phyloP scores from a whole-genome alignment of 2,888 invertebrate species.

The Hypsopygia costalis region DNA sequence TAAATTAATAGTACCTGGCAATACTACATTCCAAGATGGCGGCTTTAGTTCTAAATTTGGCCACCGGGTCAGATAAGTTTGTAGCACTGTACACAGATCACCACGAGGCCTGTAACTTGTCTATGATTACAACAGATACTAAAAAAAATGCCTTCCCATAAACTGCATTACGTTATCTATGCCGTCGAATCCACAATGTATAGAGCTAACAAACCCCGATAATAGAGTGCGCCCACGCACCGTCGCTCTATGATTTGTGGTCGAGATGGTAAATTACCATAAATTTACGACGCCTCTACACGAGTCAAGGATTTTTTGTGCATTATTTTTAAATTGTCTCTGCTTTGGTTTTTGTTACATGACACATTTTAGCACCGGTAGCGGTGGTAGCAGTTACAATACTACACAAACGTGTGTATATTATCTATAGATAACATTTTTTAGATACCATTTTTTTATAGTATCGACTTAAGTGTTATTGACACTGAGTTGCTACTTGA shows the following conservation, averaged over 20 bases:
- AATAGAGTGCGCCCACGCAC: slow-evolving; percentile 22
- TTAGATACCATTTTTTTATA: too few species aligned
- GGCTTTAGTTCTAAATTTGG: too few species aligned
- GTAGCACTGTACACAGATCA: too few species aligned
- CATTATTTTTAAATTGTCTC: slow-evolving; percentile 3
- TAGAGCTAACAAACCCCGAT: slow-evolving; percentile 17
- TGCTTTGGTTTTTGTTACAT: not conserved
- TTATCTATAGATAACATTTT: too few species aligned
- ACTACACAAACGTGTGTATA: too few species aligned
- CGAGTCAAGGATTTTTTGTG: slow-evolving; percentile 16
- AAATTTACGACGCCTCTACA: slow-evolving; percentile 15
- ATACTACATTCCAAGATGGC: too few species aligned
- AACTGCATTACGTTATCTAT: slow-evolving; percentile 10
- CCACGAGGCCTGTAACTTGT: too few species aligned
- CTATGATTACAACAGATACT: not conserved
- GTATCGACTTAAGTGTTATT: too few species aligned
- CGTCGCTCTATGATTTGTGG: slow-evolving; percentile 21
- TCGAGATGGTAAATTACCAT: slow-evolving; percentile 18
- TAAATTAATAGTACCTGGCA: too few species aligned
- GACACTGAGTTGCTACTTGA: too few species aligned
- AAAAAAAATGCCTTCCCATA: not conserved
- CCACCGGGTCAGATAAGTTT: too few species aligned
- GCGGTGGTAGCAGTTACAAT: too few species aligned
- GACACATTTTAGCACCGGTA: not conserved
- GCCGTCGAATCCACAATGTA: slow-evolving; percentile 13